Evolutionary conservation across 1,140 invertebrate species (phyloP), one percentile per base, ranked within the genome.

Genomic region (Plutomurus gul): DNA sequence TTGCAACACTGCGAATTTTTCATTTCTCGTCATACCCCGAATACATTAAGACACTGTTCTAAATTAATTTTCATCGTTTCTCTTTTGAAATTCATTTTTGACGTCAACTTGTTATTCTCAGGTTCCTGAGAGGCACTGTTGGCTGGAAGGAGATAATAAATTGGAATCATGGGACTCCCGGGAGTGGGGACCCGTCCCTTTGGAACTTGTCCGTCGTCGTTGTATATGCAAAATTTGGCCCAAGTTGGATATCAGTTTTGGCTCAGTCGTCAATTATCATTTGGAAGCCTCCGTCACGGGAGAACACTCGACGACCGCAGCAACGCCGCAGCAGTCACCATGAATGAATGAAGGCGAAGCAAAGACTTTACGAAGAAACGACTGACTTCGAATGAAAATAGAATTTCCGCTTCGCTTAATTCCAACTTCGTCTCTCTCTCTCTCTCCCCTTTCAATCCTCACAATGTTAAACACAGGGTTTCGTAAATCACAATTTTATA

Each of bases 81-180:
- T 3, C 4, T 51, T 56, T 22, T 56, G 6, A n/a, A n/a, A n/a
- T n/a, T n/a, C n/a, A n/a, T 56, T 43, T 20, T 22, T 11, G 78
- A 4, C 7, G 25, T 27, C n/a, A n/a, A n/a, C n/a, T n/a, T n/a
- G n/a, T n/a, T n/a, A n/a, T 43, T 43, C 76, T 65, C 71, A 89
- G 88, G 87, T 98, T 77, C 95, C 95, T 0, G 88, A 87, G 84
- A 95, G 95, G 6, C 93, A 96, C 88, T 92, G 98, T 1, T 98
- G 96, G 95, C 87, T 98, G 75, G 94, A 96, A 89, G 96, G 96
- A 30, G 96, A 98, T 85, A 98, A 98, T 86, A 89, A 88, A 20
- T 85, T 85, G 16, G 94, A 95, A 87, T 97, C 95, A 7, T 90
- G 91, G 0, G 96, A 98, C 87, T 97, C 95, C 0, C 89, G 95